phyloP scores from a whole-genome alignment of 2,113 vertebrate species.

The Forbesichthys agassizii region DNA sequence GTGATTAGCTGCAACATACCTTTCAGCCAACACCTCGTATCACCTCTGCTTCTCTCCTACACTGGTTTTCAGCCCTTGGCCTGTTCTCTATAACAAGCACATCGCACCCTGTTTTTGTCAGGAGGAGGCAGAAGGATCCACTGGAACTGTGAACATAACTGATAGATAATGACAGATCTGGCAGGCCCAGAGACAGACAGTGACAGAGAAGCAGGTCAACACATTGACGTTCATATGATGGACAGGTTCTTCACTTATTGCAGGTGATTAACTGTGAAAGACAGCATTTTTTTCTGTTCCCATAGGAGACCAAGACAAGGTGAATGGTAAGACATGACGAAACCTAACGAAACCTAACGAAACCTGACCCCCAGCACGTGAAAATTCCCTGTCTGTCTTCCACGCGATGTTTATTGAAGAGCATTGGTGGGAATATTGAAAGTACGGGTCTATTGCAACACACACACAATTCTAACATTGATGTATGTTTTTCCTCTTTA shows the following conservation, averaged over 20 bases:
- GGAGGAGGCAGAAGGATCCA: constrained; percentile 23
- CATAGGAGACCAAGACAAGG: constrained; percentile 59
- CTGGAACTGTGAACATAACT: constrained; percentile 40
- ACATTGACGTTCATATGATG: constrained; percentile 40
- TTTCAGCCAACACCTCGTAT: constrained; percentile 18
- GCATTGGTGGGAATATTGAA: background rate
- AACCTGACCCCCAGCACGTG: constrained; percentile 60
- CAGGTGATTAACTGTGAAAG: constrained; percentile 57
- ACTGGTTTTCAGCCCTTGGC: background rate
- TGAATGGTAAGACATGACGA: constrained; percentile 70
- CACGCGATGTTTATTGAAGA: constrained; percentile 31
- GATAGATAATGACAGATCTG: background rate
- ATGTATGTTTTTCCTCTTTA: constrained; percentile 7
- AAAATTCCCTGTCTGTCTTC: constrained; percentile 43
- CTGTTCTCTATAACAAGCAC: background rate
- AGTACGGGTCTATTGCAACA: constrained; percentile 18
- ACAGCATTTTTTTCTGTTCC: constrained; percentile 35
- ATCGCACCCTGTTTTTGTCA: constrained; percentile 28
- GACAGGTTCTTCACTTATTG: constrained; percentile 43
- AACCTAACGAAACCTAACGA: constrained; percentile 68
- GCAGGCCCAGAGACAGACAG: constrained; percentile 30
- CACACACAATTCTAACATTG: constrained; percentile 6
- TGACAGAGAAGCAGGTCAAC: constrained; percentile 33
- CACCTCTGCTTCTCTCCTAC: background rate
- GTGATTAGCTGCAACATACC: constrained; percentile 62